Evolutionary conservation across 2,888 invertebrate species (phyloP).

Genomic region (Scaptomyza reducta): DNA sequence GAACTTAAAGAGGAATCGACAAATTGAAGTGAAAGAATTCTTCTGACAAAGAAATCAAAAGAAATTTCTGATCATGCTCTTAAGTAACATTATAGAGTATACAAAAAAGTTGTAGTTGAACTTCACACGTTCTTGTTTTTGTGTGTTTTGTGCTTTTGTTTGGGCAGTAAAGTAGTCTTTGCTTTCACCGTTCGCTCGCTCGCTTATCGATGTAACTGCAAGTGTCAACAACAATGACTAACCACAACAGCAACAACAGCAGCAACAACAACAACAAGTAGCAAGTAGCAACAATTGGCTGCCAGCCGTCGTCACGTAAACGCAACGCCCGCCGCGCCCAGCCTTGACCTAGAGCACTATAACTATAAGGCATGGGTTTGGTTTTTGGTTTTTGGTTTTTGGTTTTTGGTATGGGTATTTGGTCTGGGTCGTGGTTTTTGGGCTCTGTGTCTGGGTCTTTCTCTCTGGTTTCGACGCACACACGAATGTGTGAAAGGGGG

Average conservation of each 20-base stretch:
- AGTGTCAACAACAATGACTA: slow-evolving; percentile 49
- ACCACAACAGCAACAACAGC: slow-evolving; percentile 7
- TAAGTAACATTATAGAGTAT: too few relatives aligned
- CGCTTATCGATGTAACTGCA: slow-evolving; percentile 58
- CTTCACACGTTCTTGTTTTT: too few relatives aligned
- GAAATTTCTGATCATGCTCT: too few relatives aligned
- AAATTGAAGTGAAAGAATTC: too few relatives aligned
- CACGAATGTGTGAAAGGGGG: slow-evolving; percentile 5
- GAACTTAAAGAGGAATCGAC: too few relatives aligned
- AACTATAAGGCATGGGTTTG: slow-evolving; percentile 20
- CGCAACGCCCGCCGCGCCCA: slow-evolving; percentile 76
- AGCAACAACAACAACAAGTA: slow-evolving; percentile 15
- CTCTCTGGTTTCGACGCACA: background rate
- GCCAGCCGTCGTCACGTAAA: slow-evolving; percentile 59
- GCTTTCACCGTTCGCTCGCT: slow-evolving; percentile 54
- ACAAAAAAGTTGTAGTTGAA: too few relatives aligned
- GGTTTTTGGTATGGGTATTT: slow-evolving; percentile 14
- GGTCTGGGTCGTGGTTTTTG: slow-evolving; percentile 5
- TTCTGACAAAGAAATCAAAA: too few relatives aligned
- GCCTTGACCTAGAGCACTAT: slow-evolving; percentile 80
- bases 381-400: slow-evolving; percentile 20
- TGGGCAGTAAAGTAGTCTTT: slow-evolving; percentile 28
- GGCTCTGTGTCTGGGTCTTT: slow-evolving; percentile 9
- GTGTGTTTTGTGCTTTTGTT: background rate
- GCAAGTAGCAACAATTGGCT: slow-evolving; percentile 38